A percentile compares a stretch with the other conserved stretches of the same genome.
Evolutionary conservation across 1,140 invertebrate species (phyloP).

Genomic region (Cotesia typhae): DNA sequence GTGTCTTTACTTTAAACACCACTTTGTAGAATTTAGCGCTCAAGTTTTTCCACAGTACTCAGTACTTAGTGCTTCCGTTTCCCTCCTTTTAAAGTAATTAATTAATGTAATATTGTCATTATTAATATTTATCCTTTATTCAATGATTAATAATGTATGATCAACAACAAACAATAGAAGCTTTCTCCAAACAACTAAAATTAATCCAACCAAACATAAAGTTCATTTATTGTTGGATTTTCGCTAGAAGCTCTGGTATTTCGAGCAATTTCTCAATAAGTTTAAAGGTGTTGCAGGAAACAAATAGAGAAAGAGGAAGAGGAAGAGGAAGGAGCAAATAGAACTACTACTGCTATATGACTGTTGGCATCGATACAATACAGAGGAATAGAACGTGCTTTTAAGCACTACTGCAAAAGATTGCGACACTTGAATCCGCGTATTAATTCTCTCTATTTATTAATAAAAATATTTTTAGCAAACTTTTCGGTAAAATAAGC

Average conservation of each 20-base stretch:
- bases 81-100: no score
- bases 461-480: neutral
- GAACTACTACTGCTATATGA: no score
- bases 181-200: no score
- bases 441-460: neutral
- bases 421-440: neutral
- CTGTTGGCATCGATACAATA: conserved; percentile 25
- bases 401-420: conserved; percentile 5
- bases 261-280: neutral
- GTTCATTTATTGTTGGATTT: neutral
- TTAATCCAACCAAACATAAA: no score
- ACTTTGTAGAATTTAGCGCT: no score
- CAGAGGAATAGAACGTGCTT: neutral
- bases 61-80: no score
- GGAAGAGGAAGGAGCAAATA: neutral
- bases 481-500: neutral
- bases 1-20: no score
- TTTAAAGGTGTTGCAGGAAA: neutral
- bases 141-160: no score
- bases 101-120: no score
- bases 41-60: no score
- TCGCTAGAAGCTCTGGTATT: neutral
- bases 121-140: no score
- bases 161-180: no score
- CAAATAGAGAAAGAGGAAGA: neutral